A percentile compares a stretch with the other conserved stretches of the same genome.
Evolutionary conservation across 2,113 vertebrate genomes (phyloP).

Genomic region (Nicator chloris): DNA sequence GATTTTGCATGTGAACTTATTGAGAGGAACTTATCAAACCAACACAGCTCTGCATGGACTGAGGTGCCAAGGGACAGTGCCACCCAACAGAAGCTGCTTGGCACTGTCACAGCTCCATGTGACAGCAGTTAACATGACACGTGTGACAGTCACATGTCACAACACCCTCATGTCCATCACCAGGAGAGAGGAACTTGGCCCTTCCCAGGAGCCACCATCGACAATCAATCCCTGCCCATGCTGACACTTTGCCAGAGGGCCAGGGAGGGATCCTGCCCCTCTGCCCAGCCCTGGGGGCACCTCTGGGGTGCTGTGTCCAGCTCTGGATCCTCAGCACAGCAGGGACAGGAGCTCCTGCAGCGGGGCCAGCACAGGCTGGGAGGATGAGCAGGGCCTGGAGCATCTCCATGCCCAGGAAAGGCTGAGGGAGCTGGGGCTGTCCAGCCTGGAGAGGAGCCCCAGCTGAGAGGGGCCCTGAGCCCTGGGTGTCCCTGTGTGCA

Average conservation of each 20-base stretch:
- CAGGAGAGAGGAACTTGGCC: background rate
- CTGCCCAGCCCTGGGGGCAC: background rate
- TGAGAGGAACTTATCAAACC: background rate
- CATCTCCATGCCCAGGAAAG: background rate
- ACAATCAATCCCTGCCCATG: accelerated
- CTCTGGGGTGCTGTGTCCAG: background rate
- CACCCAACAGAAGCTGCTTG: background rate
- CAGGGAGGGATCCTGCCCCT: background rate
- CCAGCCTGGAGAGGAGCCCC: background rate
- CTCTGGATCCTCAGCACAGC: background rate
- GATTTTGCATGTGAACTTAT: background rate
- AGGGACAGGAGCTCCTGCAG: background rate
- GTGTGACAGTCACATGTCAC: accelerated
- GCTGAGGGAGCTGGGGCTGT: background rate
- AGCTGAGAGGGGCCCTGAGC: background rate
- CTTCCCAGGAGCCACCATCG: background rate
- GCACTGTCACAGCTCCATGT: accelerated
- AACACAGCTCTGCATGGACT: background rate
- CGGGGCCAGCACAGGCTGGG: background rate
- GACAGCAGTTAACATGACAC: accelerated
- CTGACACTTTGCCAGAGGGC: background rate
- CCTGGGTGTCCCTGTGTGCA: background rate
- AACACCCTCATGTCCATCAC: background rate
- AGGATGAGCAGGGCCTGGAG: background rate
- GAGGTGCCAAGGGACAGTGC: background rate